phyloP scores from a whole-genome alignment of 2,797 vertebrate genomes.

The Artibeus lituratus region DNA sequence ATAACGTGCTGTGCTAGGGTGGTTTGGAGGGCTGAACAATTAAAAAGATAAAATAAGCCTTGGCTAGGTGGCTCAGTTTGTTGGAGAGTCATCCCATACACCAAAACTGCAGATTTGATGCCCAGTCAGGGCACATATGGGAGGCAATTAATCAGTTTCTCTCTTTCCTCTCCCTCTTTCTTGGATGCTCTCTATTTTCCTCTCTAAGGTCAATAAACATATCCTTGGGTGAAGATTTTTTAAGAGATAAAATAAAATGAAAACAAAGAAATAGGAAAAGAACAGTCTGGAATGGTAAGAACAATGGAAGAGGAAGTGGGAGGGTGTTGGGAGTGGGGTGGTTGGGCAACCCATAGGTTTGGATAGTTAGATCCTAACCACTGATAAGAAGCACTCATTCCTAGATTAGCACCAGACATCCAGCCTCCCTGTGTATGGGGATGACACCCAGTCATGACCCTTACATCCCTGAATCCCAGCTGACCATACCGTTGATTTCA shows the following conservation, averaged over 20 bases:
- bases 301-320: background rate
- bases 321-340: rapidly evolving
- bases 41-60: background rate
- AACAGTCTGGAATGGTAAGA: background rate
- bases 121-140: background rate
- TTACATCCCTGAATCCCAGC: background rate
- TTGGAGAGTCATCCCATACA: background rate
- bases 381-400: background rate
- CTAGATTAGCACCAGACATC: background rate
- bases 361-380: background rate
- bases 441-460: rapidly evolving
- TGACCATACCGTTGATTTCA: background rate
- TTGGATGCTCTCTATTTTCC: background rate
- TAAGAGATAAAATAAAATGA: background rate
- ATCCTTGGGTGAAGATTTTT: too few species aligned
- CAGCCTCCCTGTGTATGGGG: background rate
- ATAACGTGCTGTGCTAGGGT: background rate
- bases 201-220: background rate
- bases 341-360: too few species aligned
- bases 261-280: background rate
- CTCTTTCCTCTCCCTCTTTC: background rate
- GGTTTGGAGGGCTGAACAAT: background rate
- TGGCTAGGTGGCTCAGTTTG: background rate
- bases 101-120: background rate
- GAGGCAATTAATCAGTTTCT: background rate